These are phyloP conservation scores for Megalops atlanticus DNA, from an alignment of 2,113 vertebrate genomes.

Conservation along the genomic window DNA sequence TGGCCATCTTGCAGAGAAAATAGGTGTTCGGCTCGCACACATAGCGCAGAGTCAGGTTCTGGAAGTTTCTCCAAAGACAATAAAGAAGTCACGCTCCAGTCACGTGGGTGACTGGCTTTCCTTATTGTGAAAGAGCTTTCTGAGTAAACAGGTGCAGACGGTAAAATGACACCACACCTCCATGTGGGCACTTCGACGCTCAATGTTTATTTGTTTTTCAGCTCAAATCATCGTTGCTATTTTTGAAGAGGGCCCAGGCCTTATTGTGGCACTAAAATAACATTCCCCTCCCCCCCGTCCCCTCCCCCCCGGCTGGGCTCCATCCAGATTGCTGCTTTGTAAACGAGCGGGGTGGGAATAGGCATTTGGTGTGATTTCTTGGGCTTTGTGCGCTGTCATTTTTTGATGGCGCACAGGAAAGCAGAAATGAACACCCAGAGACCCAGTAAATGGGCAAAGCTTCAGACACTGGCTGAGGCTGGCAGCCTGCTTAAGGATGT, in stretches of 20 bases:
- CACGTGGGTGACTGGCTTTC: not conserved
- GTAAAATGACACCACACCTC: not conserved
- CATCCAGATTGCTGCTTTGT: not conserved
- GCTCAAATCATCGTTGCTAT: not conserved
- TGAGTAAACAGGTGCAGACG: not conserved
- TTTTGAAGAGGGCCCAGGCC: not conserved
- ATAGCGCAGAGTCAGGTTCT: not conserved
- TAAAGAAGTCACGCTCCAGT: not conserved
- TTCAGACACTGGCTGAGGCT: slow-evolving; percentile 1
- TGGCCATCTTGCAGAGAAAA: not conserved
- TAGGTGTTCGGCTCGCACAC: not conserved
- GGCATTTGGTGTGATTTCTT: slow-evolving; percentile 29
- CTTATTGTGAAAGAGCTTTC: not conserved
- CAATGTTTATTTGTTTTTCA: slow-evolving; percentile 3
- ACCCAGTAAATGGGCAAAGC: not conserved
- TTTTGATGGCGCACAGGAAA: not conserved
- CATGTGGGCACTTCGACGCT: not conserved
- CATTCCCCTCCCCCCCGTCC: too few relatives aligned
- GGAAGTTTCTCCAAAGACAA: not conserved
- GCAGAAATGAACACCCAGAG: slow-evolving; percentile 5
- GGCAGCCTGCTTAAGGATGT: not conserved
- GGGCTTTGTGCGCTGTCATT: slow-evolving; percentile 16
- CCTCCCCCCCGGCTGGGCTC: not conserved
- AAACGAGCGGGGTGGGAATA: not conserved
- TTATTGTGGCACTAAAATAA: not conserved